Base-by-base conservation (phyloP, 2,797 vertebrate species). In the Alectoris magna region DNA sequence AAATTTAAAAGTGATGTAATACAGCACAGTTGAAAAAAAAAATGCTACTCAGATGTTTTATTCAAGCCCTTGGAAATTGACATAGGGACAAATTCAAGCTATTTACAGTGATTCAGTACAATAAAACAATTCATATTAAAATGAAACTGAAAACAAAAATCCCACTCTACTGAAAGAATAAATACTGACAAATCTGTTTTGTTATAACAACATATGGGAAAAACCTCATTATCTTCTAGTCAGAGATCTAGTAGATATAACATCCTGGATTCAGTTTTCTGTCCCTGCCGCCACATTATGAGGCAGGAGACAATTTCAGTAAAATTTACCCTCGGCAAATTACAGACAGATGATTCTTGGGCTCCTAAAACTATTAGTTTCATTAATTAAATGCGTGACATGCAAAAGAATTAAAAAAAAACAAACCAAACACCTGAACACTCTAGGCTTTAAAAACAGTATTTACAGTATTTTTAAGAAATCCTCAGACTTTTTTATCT, bases 341-440 rank as follows among this genome's bases (percentile, higher is more conserved):
- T 34, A 62, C 73, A 75, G 67, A 63, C 18, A 86, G 51, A 91
- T 55, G 14, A 70, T 49, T 87, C 66, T 56, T 72, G 91, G 90
- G 82, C 81, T 87, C 90, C 48, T 93, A 84, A 90, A 91, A 90
- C n/a, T 58, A 64, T 79, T 95, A 91, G 75, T 29, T 90, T 46
- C 0, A 5, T 8, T 58, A 60, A 88, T 90, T 87, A 73, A 24
- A 34, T 4, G 8, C 29, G 18, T 53, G 66, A 60, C 2, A 11
- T 62, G 41, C 64, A 84, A 73, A 53, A 85, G 72, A 76, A 1
- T 4, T 3, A 43, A 18, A 8, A 78, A 82, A 29, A 53, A 1
- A 5, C 6, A 10, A 53, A 1, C 9, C 6, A 10, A 17, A 53
- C 27, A 31, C 11, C 31, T 4, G 21, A 88, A 16, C 4, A 17